phyloP scores from a whole-genome alignment of 2,113 vertebrate genomes.

The Periophthalmodon schlosseri region DNA sequence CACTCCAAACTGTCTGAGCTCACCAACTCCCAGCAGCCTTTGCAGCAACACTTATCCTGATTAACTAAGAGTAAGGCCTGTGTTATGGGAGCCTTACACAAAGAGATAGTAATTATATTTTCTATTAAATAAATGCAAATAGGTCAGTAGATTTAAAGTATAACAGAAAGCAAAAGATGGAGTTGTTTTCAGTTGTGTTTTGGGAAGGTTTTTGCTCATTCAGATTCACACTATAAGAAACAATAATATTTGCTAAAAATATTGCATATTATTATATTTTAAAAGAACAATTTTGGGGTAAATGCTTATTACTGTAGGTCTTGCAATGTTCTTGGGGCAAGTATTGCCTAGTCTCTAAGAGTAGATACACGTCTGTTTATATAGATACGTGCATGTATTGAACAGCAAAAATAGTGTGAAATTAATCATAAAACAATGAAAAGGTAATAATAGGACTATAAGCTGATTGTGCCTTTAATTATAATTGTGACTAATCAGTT shows the following conservation, averaged over 20 bases:
- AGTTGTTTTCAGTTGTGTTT: background rate
- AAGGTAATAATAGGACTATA: background rate
- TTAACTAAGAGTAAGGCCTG: background rate
- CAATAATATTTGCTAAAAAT: no score
- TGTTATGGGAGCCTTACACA: conserved; percentile 14
- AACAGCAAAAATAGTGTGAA: no score
- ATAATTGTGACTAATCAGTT: background rate
- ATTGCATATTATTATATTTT: no score
- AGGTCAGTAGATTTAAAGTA: conserved; percentile 50
- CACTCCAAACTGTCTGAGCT: conserved; percentile 87
- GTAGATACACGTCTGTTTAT: no score
- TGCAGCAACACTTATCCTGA: conserved; percentile 39
- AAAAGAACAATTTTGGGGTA: no score
- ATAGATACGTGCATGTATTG: no score
- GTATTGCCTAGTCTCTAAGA: no score
- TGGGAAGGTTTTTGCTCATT: no score
- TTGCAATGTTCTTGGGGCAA: no score
- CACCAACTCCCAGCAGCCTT: conserved; percentile 64
- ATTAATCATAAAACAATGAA: background rate
- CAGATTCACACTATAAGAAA: no score
- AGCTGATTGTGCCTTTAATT: background rate
- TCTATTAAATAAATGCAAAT: conserved; percentile 70
- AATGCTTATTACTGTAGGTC: no score
- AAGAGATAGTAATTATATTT: conserved; percentile 58
- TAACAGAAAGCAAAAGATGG: background rate